Percentiles rank a stretch among this genome's conserved stretches.
These are phyloP conservation scores for Eueides isabella DNA, from an alignment of 1,140 invertebrate species.

Conservation along the genomic window DNA sequence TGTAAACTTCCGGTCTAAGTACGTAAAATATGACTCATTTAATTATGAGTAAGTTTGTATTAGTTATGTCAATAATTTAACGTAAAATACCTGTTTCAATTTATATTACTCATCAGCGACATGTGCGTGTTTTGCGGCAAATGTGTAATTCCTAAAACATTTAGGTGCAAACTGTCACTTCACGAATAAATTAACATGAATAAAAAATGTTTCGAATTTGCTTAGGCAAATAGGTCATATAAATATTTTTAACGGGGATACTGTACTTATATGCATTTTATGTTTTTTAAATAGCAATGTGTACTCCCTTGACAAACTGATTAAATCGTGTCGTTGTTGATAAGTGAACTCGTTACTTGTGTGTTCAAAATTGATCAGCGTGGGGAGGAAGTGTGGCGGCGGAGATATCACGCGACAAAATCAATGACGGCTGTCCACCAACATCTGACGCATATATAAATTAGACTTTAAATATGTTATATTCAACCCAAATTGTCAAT, in stretches of 20 bases:
- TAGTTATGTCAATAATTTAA: not conserved
- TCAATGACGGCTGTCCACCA: slow-evolving; percentile 45
- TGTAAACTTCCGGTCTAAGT: not conserved
- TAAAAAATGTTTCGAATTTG: not conserved
- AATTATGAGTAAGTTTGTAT: not conserved
- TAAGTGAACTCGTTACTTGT: slow-evolving; percentile 11
- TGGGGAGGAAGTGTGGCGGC: slow-evolving; percentile 50
- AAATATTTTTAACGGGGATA: not conserved
- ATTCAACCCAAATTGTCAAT: not conserved
- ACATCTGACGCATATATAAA: not conserved
- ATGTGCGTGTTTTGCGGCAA: slow-evolving; percentile 9
- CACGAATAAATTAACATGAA: not conserved
- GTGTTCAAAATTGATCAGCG: slow-evolving; percentile 45
- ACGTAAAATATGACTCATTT: not conserved
- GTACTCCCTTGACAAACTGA: slow-evolving; percentile 14
- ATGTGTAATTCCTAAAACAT: not conserved
- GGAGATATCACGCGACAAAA: slow-evolving; percentile 57
- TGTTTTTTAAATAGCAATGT: not conserved
- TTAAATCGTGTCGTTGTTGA: slow-evolving; percentile 17
- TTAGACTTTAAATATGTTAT: not conserved
- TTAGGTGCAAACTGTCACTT: not conserved
- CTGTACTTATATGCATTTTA: not conserved
- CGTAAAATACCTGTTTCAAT: slow-evolving; percentile 27
- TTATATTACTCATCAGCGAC: slow-evolving; percentile 25
- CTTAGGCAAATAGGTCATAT: not conserved